Conservation (phyloP, 2,797 vertebrate species). For the Mionectes olivaceus region DNA sequence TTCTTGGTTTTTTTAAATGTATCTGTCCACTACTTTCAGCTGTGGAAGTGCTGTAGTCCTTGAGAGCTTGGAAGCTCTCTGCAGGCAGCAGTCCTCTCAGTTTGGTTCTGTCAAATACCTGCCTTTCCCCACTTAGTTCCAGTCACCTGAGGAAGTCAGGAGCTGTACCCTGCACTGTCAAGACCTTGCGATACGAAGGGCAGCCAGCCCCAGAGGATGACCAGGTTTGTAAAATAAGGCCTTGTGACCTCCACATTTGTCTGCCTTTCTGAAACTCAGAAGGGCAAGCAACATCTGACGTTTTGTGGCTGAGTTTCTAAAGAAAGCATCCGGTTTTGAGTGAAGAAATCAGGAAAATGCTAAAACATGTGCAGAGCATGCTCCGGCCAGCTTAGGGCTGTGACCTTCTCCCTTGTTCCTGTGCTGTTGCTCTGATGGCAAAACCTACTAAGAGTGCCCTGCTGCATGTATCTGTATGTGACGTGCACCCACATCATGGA, state of each 20-base stretch:
- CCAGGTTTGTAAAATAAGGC: not conserved
- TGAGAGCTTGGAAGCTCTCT: not conserved
- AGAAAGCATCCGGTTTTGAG: not conserved
- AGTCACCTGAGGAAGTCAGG: not conserved
- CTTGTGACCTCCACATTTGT: not conserved
- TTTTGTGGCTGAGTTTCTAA: not conserved
- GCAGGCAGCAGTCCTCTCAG: not conserved
- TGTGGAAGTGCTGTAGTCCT: not conserved
- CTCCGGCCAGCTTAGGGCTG: not conserved
- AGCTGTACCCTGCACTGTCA: not conserved
- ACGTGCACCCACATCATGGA: not conserved
- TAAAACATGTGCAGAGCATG: not conserved
- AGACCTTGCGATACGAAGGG: not conserved
- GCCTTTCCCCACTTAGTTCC: not conserved
- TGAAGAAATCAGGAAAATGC: not conserved
- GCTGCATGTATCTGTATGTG: not conserved
- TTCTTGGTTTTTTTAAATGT: fast-evolving
- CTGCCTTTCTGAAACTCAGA: not conserved
- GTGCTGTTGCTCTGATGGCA: not conserved
- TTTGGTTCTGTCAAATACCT: not conserved
- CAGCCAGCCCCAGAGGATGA: not conserved
- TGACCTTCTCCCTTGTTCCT: not conserved
- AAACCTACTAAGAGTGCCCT: not conserved
- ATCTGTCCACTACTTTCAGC: not conserved
- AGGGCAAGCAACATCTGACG: not conserved